Evolutionary conservation across 2,113 vertebrate species (phyloP), one percentile per base, ranked within the genome.

Genomic region (Dryoscopus gambensis): DNA sequence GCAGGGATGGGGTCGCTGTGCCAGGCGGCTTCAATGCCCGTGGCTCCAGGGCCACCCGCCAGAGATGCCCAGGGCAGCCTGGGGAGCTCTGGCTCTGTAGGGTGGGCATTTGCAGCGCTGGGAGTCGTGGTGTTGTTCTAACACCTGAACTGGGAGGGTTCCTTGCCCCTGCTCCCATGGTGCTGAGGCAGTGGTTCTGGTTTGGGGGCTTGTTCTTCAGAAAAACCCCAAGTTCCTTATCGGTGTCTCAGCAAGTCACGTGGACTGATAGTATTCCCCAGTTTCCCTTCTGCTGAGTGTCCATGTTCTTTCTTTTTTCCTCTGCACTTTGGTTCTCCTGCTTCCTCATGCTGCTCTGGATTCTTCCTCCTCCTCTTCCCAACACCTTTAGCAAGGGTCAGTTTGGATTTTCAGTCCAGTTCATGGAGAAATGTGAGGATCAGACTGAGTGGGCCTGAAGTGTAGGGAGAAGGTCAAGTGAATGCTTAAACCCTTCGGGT

Each of bases 41-140:
- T 39, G 17, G 12, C 79, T 47, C n/a, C 70, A 31, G 47, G 46
- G 53, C 42, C 59, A 73, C 42, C 12, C 2, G 2, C 50, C 76
- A 73, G 67, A 22, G 0, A 15, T 18, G 1, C 37, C 33, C 30
- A 4, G 49, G 16, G 57, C 47, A 35, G 3, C 21, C 55, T 14
- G 25, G 30, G 67, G 40, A 60, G 12, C 2, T 3, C 20, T 20
- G 13, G 27, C n/a, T 70, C 67, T 0, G 0, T 1, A 7, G 52
- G 47, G 2, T 11, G 24, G 15, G 4, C 1, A 3, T 35, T 75
- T 0, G 0, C 40, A 16, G 37, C 6, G 0, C 69, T 68, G 53
- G 49, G 74, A 16, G 42, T 35, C 2, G 0, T 39, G 28, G 10
- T 33, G 1, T 15, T 80, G 24, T 70, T 68, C 53, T 22, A 5